Evolutionary conservation across 2,888 invertebrate species (phyloP).

Genomic region (Argyresthia goedartella): DNA sequence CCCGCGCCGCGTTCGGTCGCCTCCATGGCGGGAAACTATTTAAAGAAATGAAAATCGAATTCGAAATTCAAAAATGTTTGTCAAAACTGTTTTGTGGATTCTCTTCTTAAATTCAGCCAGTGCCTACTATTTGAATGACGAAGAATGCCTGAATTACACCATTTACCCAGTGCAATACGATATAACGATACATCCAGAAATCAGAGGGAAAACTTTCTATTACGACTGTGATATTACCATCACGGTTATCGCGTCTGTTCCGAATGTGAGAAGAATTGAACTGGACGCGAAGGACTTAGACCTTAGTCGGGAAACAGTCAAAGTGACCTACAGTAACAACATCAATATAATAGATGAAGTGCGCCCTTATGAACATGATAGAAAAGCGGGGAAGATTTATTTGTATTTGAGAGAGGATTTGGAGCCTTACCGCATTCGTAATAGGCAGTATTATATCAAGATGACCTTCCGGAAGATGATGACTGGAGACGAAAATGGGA

Average conservation of each 20-base stretch:
- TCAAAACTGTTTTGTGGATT: constrained; percentile 8
- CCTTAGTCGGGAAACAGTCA: constrained; percentile 30
- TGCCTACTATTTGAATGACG: constrained; percentile 32
- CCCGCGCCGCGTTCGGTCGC: constrained; percentile 39
- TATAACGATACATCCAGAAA: constrained; percentile 38
- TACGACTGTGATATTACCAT: constrained; percentile 49
- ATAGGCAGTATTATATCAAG: constrained; percentile 36
- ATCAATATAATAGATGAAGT: constrained; percentile 36
- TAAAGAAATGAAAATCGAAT: not conserved
- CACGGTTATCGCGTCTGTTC: constrained; percentile 48
- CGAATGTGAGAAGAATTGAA: constrained; percentile 40
- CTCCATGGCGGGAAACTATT: not conserved
- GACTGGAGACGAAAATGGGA: constrained; percentile 28
- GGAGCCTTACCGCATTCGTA: constrained; percentile 26
- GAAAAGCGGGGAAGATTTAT: constrained; percentile 30
- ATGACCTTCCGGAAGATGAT: constrained; percentile 39
- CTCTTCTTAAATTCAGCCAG: constrained; percentile 26
- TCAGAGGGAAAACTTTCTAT: constrained; percentile 29
- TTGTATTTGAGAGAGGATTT: constrained; percentile 44
- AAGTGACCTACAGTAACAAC: constrained; percentile 30
- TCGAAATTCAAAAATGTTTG: constrained; percentile 15
- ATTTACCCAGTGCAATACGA: constrained; percentile 61
- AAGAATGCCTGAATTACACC: constrained; percentile 59
- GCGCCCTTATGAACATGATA: constrained; percentile 40
- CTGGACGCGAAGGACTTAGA: constrained; percentile 44